These are phyloP conservation scores for Prosapia bicincta DNA, from an alignment of 2,888 invertebrate species.

Conservation along the genomic window DNA sequence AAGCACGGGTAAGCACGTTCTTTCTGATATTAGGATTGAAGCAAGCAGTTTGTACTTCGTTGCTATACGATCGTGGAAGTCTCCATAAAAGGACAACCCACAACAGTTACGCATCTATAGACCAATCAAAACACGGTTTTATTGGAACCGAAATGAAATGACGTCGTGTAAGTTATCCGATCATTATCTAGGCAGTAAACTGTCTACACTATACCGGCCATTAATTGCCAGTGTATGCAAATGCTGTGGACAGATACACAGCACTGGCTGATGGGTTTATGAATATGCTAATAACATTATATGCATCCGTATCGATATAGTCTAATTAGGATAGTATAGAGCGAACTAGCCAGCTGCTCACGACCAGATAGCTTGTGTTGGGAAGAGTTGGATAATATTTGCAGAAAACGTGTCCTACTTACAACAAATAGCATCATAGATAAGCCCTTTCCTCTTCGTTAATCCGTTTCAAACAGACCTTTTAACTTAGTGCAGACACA, in stretches of 20 bases:
- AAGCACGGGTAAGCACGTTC: no score
- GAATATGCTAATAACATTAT: not conserved
- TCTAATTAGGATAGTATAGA: not conserved
- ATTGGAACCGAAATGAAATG: not conserved
- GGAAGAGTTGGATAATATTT: not conserved
- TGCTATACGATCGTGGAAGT: no score
- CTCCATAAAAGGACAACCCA: no score
- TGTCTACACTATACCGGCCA: not conserved
- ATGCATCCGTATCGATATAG: not conserved
- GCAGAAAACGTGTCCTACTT: not conserved
- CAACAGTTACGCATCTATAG: no score
- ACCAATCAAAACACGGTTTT: not conserved
- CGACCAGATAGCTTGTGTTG: not conserved
- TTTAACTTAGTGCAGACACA: no score
- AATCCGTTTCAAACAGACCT: no score
- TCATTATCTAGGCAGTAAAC: not conserved
- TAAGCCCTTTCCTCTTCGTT: no score
- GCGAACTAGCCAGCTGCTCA: not conserved
- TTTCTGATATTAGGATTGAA: no score
- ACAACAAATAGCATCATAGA: no score
- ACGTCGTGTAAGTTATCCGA: not conserved
- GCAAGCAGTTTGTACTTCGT: no score
- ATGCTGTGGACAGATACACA: not conserved
- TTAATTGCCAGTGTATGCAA: not conserved
- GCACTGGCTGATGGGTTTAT: not conserved